These are phyloP conservation scores for Apamea epomidion DNA, from an alignment of 2,888 invertebrate genomes.

Conservation along the genomic window DNA sequence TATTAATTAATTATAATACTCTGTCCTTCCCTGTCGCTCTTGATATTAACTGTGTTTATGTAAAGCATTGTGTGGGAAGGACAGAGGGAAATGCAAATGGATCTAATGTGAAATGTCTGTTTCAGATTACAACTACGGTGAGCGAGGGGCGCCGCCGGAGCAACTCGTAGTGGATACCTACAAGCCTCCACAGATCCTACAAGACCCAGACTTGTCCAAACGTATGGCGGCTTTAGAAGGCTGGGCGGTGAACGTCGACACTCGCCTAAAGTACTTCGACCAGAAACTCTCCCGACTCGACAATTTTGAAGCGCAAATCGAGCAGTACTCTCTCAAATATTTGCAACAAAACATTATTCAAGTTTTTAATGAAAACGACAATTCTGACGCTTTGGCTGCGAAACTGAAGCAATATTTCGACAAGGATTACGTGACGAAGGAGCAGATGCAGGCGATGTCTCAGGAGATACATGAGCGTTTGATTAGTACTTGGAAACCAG, in stretches of 20 bases:
- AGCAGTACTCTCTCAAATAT: constrained; percentile 89
- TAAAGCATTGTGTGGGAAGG: constrained; percentile 84
- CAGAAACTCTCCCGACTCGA: constrained; percentile 88
- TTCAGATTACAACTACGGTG: constrained; percentile 83
- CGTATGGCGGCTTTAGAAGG: constrained; percentile 84
- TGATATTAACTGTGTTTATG: constrained; percentile 51
- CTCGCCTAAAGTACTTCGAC: constrained; percentile 90
- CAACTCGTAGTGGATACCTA: constrained; percentile 76
- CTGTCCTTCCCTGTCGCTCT: constrained; percentile 91
- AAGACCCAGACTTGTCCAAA: constrained; percentile 80
- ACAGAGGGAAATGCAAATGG: constrained; percentile 77
- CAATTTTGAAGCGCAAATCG: constrained; percentile 85
- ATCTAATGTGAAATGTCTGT: constrained; percentile 64
- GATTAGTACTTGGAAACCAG: constrained; percentile 85
- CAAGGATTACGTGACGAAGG: constrained; percentile 91
- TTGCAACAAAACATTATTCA: constrained; percentile 90
- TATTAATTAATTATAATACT: constrained; percentile 81
- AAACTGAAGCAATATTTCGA: constrained; percentile 91
- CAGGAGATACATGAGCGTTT: constrained; percentile 81
- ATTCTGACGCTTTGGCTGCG: constrained; percentile 81
- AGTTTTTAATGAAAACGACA: constrained; percentile 85
- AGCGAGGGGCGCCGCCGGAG: constrained; percentile 71
- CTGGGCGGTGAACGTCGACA: constrained; percentile 88
- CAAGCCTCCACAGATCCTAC: constrained; percentile 78
- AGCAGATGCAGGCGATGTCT: constrained; percentile 90